Percentiles rank a stretch among this genome's conserved stretches.
Evolutionary conservation across 2,113 vertebrate species (phyloP).

Genomic region (Bucco capensis): DNA sequence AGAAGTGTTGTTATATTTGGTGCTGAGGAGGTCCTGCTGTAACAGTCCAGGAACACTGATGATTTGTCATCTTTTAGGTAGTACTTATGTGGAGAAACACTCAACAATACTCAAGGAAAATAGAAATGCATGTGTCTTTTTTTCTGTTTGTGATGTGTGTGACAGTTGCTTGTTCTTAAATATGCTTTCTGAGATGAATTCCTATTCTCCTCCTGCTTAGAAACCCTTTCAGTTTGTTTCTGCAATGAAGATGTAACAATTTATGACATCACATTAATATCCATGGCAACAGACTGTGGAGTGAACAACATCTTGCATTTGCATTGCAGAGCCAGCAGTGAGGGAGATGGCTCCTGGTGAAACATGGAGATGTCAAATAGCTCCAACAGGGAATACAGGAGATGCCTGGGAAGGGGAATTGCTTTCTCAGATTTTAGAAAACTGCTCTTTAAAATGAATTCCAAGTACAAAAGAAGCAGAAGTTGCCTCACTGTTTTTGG

Average conservation of each 20-base stretch:
- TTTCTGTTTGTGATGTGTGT: not conserved
- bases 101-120: not conserved
- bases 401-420: not conserved
- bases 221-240: constrained; percentile 41
- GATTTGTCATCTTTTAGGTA: not conserved
- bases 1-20: not conserved
- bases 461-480: not conserved
- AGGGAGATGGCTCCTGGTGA: constrained; percentile 13
- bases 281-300: constrained; percentile 53
- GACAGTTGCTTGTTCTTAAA: not conserved
- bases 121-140: not conserved
- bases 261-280: constrained; percentile 64
- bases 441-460: not conserved
- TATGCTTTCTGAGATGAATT: not conserved
- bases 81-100: not conserved
- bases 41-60: not conserved
- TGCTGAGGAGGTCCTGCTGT: not conserved
- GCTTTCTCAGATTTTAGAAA: not conserved
- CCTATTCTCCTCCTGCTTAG: not conserved
- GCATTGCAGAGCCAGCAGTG: constrained; percentile 37
- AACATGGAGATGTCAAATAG: not conserved
- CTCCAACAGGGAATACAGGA: not conserved
- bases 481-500: not conserved
- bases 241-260: constrained; percentile 53
- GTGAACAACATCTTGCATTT: constrained; percentile 52